Evolutionary conservation across 1,140 invertebrate species (phyloP).

Genomic region (Idris sp.): DNA sequence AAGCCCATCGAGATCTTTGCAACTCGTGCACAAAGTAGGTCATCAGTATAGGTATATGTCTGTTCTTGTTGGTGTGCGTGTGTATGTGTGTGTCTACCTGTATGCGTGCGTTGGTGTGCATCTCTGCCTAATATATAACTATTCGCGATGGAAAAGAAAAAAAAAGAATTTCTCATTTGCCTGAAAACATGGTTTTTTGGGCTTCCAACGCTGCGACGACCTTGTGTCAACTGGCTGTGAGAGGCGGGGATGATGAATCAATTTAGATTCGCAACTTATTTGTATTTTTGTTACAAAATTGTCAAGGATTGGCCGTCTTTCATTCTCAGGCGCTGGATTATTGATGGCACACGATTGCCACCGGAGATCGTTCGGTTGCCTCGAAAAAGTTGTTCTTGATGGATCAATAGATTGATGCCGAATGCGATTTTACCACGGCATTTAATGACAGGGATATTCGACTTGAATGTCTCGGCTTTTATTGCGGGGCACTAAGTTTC

Average conservation of each 20-base stretch:
- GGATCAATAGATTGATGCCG: slow-evolving; percentile 47
- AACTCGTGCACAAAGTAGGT: slow-evolving; percentile 68
- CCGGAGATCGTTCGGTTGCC: slow-evolving; percentile 22
- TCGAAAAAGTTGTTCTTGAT: slow-evolving; percentile 38
- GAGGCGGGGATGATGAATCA: no score
- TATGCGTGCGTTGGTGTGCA: slow-evolving; percentile 34
- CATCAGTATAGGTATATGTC: slow-evolving; percentile 62
- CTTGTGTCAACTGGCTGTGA: no score
- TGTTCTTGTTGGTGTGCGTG: slow-evolving; percentile 6
- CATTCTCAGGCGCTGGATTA: slow-evolving; percentile 8
- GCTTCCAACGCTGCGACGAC: no score
- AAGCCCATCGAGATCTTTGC: slow-evolving; percentile 66
- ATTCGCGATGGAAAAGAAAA: slow-evolving; percentile 22
- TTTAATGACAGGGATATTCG: slow-evolving; percentile 27
- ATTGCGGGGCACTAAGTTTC: no score
- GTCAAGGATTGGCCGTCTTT: neutral
- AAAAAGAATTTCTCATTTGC: slow-evolving; percentile 13
- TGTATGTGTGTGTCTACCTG: slow-evolving; percentile 21
- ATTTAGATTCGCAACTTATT: no score
- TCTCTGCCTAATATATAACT: slow-evolving; percentile 39
- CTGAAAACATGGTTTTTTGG: no score
- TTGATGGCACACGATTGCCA: slow-evolving; percentile 24
- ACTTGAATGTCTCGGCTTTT: no score
- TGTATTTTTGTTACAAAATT: no score
- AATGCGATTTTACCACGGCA: slow-evolving; percentile 28